Base-by-base conservation (phyloP, 1,140 invertebrate species). In the Calliphora vicina region DNA sequence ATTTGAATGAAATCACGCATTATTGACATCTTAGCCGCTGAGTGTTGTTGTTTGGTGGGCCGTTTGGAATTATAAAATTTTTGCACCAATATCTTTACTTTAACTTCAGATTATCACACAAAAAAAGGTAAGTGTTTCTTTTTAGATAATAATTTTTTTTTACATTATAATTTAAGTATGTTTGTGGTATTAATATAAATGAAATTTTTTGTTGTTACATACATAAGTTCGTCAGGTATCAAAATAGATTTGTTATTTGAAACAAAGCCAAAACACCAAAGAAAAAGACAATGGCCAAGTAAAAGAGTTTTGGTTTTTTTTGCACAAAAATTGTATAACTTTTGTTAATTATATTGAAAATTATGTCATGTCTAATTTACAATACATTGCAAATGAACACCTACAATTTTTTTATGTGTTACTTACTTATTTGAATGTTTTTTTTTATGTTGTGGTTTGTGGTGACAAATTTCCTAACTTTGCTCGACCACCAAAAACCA, bases 101-200 rank as follows among this genome's bases (percentile, higher is more conserved):
- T 23, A 67, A 67, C 13, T 1, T 17, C 12, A 61, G 1, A 13
- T 61, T 61, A 61, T 17, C 50, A n/a, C n/a, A n/a, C n/a, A n/a
- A n/a, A 61, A 67, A 67, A 23, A 67, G 61, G 61, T 67, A 67
- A 67, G 61, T 67, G 61, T 67, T 67, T 67, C n/a, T n/a, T n/a
- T n/a, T n/a, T n/a, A n/a, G n/a, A n/a, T n/a, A n/a, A n/a, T n/a
- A n/a, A n/a, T n/a, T n/a, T n/a, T n/a, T n/a, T n/a, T n/a, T n/a
- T n/a, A n/a, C n/a, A n/a, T n/a, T 67, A 9, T 2, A 10, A 2
- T 10, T 23, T 67, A 50, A 43, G 15, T 50, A 6, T 15, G 15
- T 50, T 50, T 50, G 42, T 5, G 42, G 5, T 43, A 6, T 12
- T 43, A 43, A 6, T 43, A 43, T 12, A 43, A n/a, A n/a, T n/a